Evolutionary conservation across 2,113 vertebrate genomes (phyloP).

Genomic region (Chelonoidis abingdonii): DNA sequence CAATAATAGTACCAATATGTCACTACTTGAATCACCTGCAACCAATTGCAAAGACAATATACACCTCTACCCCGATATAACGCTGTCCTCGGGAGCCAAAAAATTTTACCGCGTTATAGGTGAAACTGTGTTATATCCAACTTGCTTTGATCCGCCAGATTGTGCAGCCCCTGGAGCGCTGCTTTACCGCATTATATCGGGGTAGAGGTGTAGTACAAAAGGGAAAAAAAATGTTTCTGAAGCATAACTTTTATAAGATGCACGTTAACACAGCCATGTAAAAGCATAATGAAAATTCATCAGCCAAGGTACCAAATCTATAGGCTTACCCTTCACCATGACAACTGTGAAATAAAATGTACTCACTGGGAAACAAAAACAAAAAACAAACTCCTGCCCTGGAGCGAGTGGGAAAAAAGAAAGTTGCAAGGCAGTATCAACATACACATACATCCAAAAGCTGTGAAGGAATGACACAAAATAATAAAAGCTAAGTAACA

Average conservation of each 20-base stretch:
- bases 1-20: conserved; percentile 23
- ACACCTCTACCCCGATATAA: too few relatives aligned
- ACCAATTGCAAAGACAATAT: neutral
- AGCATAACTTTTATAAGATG: neutral
- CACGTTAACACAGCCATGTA: neutral
- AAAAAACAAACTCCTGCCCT: neutral
- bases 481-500: conserved; percentile 1
- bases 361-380: neutral
- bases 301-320: neutral
- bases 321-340: neutral
- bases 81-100: too few relatives aligned
- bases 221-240: neutral
- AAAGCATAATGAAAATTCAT: neutral
- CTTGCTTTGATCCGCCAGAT: too few relatives aligned
- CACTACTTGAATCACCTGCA: neutral
- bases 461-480: neutral
- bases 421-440: neutral
- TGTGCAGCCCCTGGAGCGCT: too few relatives aligned
- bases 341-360: neutral
- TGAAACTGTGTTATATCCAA: too few relatives aligned
- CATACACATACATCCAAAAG: neutral
- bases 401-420: neutral
- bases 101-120: too few relatives aligned
- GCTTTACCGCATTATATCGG: too few relatives aligned
- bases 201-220: neutral